phyloP scores from a whole-genome alignment of 2,888 invertebrate species.

The Lasioglossum lativentre region DNA sequence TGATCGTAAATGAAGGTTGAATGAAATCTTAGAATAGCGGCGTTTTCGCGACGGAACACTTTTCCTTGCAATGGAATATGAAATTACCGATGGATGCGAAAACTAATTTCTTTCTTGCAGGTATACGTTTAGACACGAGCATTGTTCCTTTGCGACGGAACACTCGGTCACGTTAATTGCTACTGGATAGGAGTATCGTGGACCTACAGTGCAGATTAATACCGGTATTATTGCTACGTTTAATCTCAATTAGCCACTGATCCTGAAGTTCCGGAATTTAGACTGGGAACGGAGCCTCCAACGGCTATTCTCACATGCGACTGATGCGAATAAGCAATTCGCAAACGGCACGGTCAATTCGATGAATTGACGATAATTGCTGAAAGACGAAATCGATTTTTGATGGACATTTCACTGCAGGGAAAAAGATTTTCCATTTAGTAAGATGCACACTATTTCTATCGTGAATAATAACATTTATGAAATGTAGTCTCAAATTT shows the following conservation, averaged over 20 bases:
- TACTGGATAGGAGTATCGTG: conserved; percentile 37
- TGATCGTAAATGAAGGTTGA: too few relatives aligned
- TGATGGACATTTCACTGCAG: neutral
- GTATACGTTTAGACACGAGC: too few relatives aligned
- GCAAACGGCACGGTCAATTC: conserved; percentile 27
- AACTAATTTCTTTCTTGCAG: too few relatives aligned
- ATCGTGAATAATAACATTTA: neutral
- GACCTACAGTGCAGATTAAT: conserved; percentile 57
- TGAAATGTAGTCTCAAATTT: too few relatives aligned
- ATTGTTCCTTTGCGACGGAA: too few relatives aligned
- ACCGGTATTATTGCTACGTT: conserved; percentile 62
- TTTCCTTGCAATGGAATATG: too few relatives aligned
- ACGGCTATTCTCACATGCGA: conserved; percentile 2
- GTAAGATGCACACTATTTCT: neutral
- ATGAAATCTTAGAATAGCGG: too few relatives aligned
- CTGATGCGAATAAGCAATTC: conserved; percentile 19
- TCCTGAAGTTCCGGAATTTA: conserved; percentile 59
- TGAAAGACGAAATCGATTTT: conserved; percentile 8
- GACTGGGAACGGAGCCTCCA: conserved; percentile 29
- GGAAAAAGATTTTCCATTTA: neutral
- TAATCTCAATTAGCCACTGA: conserved; percentile 69
- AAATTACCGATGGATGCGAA: too few relatives aligned
- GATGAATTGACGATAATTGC: conserved; percentile 19
- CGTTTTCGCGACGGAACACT: too few relatives aligned
- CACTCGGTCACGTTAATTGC: conserved; percentile 47